These are phyloP conservation scores for Drosophila sechellia DNA, from an alignment of 1,140 invertebrate species.

Conservation along the genomic window DNA sequence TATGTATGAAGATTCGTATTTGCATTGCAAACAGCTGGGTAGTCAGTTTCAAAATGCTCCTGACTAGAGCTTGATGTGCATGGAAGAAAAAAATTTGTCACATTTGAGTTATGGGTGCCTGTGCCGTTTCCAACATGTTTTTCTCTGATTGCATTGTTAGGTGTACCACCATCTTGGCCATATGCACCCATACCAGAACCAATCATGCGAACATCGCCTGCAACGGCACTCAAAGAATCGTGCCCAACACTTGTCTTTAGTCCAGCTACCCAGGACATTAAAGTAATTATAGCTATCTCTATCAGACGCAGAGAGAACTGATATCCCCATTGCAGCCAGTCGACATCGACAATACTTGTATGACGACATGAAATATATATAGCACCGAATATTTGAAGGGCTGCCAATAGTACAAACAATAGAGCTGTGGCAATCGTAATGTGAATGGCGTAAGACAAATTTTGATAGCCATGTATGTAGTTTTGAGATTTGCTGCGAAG, in stretches of 20 bases:
- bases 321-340: conserved; percentile 96
- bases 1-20: conserved; percentile 94
- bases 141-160: conserved; percentile 59
- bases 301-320: conserved; percentile 93
- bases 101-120: conserved; percentile 84
- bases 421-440: conserved; percentile 93
- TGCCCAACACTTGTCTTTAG: conserved; percentile 86
- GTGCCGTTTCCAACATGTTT: conserved; percentile 85
- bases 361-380: conserved; percentile 85
- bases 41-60: conserved; percentile 91
- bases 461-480: conserved; percentile 88
- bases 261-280: conserved; percentile 93
- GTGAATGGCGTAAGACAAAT: conserved; percentile 91
- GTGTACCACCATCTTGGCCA: conserved; percentile 10
- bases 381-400: conserved; percentile 91
- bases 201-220: conserved; percentile 43
- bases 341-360: conserved; percentile 74
- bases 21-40: conserved; percentile 93
- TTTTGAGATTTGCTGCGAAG: conserved; percentile 89
- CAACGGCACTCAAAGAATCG: conserved; percentile 25
- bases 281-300: conserved; percentile 92
- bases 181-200: conserved; percentile 27
- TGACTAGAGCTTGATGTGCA: conserved; percentile 91
- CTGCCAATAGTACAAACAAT: conserved; percentile 91
- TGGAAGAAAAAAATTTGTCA: conserved; percentile 90